Evolutionary conservation across 2,113 vertebrate genomes (phyloP).

Genomic region (Phasianus colchicus): DNA sequence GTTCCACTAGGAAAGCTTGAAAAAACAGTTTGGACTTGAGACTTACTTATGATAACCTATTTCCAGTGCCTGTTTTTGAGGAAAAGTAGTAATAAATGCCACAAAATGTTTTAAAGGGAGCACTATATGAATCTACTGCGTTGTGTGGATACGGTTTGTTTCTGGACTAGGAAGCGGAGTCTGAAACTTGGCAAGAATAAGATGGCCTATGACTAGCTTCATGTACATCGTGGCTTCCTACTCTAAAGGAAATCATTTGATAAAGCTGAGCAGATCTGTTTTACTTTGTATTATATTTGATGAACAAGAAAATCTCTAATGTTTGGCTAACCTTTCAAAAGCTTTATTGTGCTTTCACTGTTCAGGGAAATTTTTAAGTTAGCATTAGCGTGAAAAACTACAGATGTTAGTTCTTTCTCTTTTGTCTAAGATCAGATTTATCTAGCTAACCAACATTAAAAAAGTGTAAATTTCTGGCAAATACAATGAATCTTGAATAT

Average conservation of each 20-base stretch:
- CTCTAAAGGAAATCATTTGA: background rate
- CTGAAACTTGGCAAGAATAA: background rate
- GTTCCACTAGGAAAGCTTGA: background rate
- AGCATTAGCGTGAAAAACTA: conserved; percentile 21
- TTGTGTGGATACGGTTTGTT: background rate
- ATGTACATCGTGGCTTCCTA: background rate
- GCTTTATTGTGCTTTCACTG: background rate
- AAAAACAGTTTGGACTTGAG: background rate
- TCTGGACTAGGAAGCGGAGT: background rate
- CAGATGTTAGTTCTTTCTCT: conserved; percentile 51
- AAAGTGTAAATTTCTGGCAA: conserved; percentile 61
- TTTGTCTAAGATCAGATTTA: conserved; percentile 56
- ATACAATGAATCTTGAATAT: conserved; percentile 58
- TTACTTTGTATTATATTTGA: background rate
- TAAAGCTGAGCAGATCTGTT: conserved; percentile 2
- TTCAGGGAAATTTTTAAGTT: conserved; percentile 20
- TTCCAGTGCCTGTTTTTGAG: background rate
- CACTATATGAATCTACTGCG: background rate
- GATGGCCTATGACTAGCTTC: background rate
- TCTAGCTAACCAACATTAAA: conserved; percentile 56
- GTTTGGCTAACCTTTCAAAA: conserved; percentile 16
- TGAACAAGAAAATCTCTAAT: background rate
- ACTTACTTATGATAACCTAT: background rate
- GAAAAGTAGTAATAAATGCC: background rate
- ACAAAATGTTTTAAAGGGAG: background rate